phyloP scores from a whole-genome alignment of 37 sponge, comb jelly and placozoan genomes.

The Ianthella basta region DNA sequence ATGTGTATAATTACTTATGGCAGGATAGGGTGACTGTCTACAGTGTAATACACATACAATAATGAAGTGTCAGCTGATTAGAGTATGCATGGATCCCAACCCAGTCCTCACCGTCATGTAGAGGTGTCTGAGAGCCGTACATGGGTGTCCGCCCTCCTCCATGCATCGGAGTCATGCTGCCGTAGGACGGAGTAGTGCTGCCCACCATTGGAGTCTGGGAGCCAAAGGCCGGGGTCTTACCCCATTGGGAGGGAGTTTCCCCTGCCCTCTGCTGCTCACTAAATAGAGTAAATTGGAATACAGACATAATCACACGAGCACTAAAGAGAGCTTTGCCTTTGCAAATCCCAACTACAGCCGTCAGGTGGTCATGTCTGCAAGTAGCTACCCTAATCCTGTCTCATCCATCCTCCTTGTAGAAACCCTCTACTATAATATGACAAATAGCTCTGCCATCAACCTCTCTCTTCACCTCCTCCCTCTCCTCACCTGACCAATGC shows the following conservation, averaged over 20 bases:
- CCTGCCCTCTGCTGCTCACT: slow-evolving; percentile 1
- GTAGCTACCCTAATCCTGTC: too few species aligned
- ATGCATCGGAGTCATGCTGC: slow-evolving; percentile 87
- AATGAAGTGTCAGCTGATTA: too few species aligned
- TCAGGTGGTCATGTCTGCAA: too few species aligned
- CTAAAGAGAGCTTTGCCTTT: too few species aligned
- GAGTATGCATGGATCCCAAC: neutral
- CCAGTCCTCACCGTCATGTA: slow-evolving; percentile 57
- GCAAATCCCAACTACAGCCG: too few species aligned
- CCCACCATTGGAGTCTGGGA: slow-evolving; percentile 93
- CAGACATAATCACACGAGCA: neutral
- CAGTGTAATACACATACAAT: too few species aligned
- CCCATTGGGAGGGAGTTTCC: slow-evolving; percentile 64
- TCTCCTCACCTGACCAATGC: neutral
- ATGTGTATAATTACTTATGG: too few species aligned
- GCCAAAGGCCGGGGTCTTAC: slow-evolving; percentile 79
- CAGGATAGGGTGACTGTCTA: too few species aligned
- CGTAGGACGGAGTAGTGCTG: slow-evolving; percentile 78
- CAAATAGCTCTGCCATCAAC: too few species aligned
- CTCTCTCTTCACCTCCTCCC: too few species aligned
- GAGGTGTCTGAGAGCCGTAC: slow-evolving; percentile 94
- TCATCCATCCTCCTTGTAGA: too few species aligned
- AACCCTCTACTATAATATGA: too few species aligned
- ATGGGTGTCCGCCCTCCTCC: slow-evolving; percentile 86
- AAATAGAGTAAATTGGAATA: neutral